Conservation (phyloP, 2,113 vertebrate species). For the Labeo catla region DNA sequence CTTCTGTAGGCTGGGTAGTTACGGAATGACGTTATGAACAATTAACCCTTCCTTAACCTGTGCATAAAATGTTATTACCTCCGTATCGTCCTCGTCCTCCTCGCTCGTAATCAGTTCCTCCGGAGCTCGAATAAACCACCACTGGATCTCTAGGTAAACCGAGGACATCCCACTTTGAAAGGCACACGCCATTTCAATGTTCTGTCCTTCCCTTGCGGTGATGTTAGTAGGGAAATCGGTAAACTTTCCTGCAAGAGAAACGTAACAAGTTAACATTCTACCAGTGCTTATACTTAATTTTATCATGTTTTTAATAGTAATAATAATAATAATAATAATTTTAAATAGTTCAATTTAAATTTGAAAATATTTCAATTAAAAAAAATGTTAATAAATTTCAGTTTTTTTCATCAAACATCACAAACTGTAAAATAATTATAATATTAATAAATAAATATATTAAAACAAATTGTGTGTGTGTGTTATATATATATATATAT, state of each 20-base stretch:
- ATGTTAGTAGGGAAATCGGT: constrained; percentile 92
- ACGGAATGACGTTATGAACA: not conserved
- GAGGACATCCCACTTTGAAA: constrained; percentile 92
- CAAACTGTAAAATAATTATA: not conserved
- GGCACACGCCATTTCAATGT: constrained; percentile 96
- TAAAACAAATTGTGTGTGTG: too few species aligned
- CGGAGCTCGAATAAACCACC: constrained; percentile 90
- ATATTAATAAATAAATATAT: too few species aligned
- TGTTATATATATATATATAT: too few species aligned
- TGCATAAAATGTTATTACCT: constrained; percentile 72
- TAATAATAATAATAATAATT: too few species aligned
- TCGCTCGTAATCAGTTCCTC: constrained; percentile 81
- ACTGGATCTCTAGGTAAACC: constrained; percentile 94
- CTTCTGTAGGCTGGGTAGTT: not conserved
- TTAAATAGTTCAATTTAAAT: too few species aligned
- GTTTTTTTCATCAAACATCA: not conserved
- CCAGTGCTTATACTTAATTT: not conserved
- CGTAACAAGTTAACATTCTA: not conserved
- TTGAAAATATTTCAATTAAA: too few species aligned
- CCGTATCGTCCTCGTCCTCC: constrained; percentile 78
- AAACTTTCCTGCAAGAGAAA: constrained; percentile 86
- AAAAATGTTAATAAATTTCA: too few species aligned
- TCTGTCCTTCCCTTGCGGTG: constrained; percentile 91
- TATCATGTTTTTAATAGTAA: not conserved
- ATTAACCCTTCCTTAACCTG: not conserved